Evolutionary conservation across 2,888 invertebrate species (phyloP), one percentile per base, ranked within the genome.

Genomic region (Plagiodera versicolora): DNA sequence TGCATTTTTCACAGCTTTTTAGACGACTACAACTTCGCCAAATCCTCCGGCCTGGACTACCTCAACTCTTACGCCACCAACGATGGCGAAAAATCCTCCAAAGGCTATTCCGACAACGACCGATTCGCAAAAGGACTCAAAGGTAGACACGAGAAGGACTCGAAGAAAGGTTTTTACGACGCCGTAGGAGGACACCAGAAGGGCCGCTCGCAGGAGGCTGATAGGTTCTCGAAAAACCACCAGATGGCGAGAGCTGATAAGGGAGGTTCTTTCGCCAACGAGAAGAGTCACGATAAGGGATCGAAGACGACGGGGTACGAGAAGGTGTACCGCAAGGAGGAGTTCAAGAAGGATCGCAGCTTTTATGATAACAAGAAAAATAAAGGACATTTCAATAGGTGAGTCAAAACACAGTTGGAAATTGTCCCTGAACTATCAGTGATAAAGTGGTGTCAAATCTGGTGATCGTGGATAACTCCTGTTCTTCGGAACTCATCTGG

Each of bases 291-390:
- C 77, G 87, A 87, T 77, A 89, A 89, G 74, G 89, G 89, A 0
- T 86, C 87, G 63, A 88, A 88, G 54, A 84, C 88, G 18, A 87
- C 85, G 6, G 90, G 90, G 16, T 90, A 85, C 81, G 89, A 89
- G 77, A 89, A 71, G 71, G 86, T 89, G 1, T 89, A 87, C 78
- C 85, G 86, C 79, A 90, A 90, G 81, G 88, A 91, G 73, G 91
- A 91, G 77, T 90, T 85, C 82, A 89, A 90, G 77, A 90, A 90
- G 74, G 88, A 89, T 72, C 89, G 89, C 68, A 86, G 87, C 70
- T 90, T 90, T 80, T 90, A 90, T 75, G 90, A 90, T 72, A 88
- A 88, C 51, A 85, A 86, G 20, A 86, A 89, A 73, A 84, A 86
- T 54, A 85, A 83, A 51, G 89, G 89, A 0, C 84, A 87, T 73